A percentile compares a stretch with the other conserved stretches of the same genome.
These are phyloP conservation scores for Stichodactyla helianthus DNA, from an alignment of 64 coral and sea anemone species.

Conservation along the genomic window DNA sequence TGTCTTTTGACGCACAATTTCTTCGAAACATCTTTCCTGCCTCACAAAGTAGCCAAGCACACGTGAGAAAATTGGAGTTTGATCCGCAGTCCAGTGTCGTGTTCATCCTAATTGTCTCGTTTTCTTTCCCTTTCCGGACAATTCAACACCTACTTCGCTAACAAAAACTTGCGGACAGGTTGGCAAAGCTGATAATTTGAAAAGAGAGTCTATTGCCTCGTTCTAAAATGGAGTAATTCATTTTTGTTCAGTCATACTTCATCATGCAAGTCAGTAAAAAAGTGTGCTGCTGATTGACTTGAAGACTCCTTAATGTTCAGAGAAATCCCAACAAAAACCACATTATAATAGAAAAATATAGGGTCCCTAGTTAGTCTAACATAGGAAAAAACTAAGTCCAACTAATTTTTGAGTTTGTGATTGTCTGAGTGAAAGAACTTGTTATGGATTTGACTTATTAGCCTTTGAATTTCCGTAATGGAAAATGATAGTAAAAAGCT, in stretches of 20 bases:
- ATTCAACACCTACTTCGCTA: conserved; percentile 75
- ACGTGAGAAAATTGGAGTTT: background rate
- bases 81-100: conserved; percentile 14
- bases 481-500: background rate
- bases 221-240: background rate
- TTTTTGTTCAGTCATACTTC: background rate
- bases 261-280: too few species aligned
- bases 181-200: conserved; percentile 24
- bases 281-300: background rate
- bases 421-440: background rate
- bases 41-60: background rate
- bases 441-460: conserved; percentile 18
- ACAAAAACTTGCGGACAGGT: conserved; percentile 68
- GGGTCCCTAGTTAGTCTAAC: background rate
- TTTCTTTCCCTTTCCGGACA: conserved; percentile 72
- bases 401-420: background rate
- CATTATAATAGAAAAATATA: background rate
- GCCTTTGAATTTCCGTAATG: background rate
- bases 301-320: background rate
- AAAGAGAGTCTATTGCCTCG: background rate
- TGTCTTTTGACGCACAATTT: background rate
- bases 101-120: conserved; percentile 34
- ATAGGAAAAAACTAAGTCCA: background rate
- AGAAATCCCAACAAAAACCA: background rate
- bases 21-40: background rate